Evolutionary conservation across 2,888 invertebrate genomes (phyloP).

Genomic region (Nomada ferruginata): DNA sequence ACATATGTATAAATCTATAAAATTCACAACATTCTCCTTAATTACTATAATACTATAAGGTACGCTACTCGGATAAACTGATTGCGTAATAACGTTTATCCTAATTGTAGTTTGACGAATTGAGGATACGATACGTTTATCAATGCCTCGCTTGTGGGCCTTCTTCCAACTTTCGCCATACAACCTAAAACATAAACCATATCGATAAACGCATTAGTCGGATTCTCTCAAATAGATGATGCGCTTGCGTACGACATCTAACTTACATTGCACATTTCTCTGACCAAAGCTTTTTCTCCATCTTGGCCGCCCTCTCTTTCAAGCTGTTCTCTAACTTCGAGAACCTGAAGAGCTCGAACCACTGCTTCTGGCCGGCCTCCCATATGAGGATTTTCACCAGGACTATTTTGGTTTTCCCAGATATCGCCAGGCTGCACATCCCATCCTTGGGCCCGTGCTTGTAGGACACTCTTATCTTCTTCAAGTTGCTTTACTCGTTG

Average conservation of each 20-base stretch:
- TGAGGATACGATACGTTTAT: conserved; percentile 39
- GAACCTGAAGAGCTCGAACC: conserved; percentile 95
- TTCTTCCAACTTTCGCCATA: conserved; percentile 95
- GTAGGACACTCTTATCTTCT: conserved; percentile 90
- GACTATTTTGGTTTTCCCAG: conserved; percentile 78
- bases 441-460: conserved; percentile 84
- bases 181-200: conserved; percentile 86
- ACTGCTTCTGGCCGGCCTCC: conserved; percentile 95
- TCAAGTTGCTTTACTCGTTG: conserved; percentile 93
- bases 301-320: conserved; percentile 90
- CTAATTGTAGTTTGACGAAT: conserved; percentile 36
- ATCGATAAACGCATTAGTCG: not conserved
- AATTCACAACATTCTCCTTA: conserved; percentile 66
- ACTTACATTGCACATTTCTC: conserved; percentile 97
- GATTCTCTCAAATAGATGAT: not conserved
- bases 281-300: conserved; percentile 95
- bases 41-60: conserved; percentile 66
- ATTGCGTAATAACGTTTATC: conserved; percentile 41
- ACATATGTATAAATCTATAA: conserved; percentile 64
- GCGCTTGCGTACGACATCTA: not conserved
- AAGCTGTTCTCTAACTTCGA: conserved; percentile 95
- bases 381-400: conserved; percentile 82
- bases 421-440: conserved; percentile 80
- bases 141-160: conserved; percentile 87
- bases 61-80: conserved; percentile 33